phyloP scores from a whole-genome alignment of 2,113 vertebrate species.

The Oryctolagus cuniculus region mOryCun1.1 NC_091445.1:32379001-32379500 shows the following conservation, averaged over 20 bases:
- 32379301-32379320: slow-evolving; percentile 28
- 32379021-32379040: neutral
- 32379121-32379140: neutral
- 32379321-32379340: neutral
- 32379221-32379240: slow-evolving; percentile 17
- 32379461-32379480: no score
- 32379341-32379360: neutral
- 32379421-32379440: no score
- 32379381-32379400: neutral
- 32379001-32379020: neutral
- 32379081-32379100: neutral
- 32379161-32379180: neutral
- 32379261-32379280: slow-evolving; percentile 9
- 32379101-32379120: neutral
- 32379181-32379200: neutral
- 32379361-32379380: neutral
- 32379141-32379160: neutral
- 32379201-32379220: neutral
- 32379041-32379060: neutral
- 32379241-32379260: neutral
- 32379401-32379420: no score
- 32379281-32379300: slow-evolving; percentile 25
- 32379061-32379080: neutral
- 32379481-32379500: no score
- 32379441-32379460: no score